phyloP scores from a whole-genome alignment of 2,888 invertebrate species.

The Oscheius sp. region DNA sequence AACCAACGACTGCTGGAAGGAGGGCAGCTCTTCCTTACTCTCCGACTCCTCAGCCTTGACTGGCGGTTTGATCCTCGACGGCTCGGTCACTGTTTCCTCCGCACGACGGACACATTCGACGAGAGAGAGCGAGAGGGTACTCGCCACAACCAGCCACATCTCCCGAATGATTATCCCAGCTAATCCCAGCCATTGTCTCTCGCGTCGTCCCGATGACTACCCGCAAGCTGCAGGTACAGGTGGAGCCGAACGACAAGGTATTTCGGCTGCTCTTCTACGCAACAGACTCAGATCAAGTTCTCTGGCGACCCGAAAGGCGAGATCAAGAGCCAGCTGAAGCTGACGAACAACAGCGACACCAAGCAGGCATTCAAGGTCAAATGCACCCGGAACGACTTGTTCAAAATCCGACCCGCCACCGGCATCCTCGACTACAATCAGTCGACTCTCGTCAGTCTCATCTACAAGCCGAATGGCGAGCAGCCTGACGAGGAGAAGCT shows the following conservation, averaged over 20 bases:
- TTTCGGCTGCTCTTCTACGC: not conserved
- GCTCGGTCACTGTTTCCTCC: too few species aligned
- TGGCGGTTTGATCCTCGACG: too few species aligned
- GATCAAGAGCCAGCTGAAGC: constrained; percentile 40
- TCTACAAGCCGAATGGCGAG: constrained; percentile 31
- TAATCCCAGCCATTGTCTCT: too few species aligned
- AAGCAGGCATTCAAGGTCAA: constrained; percentile 66
- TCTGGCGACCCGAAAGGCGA: constrained; percentile 34
- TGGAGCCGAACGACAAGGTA: not conserved
- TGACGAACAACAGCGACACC: constrained; percentile 59
- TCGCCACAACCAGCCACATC: too few species aligned
- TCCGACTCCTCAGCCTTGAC: too few species aligned
- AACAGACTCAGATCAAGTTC: constrained; percentile 38
- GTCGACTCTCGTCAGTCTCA: constrained; percentile 40
- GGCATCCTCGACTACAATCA: constrained; percentile 60
- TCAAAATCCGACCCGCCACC: constrained; percentile 59
- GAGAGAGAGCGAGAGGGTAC: too few species aligned
- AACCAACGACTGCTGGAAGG: not conserved
- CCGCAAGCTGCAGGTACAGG: not conserved
- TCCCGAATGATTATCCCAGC: too few species aligned
- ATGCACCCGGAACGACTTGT: constrained; percentile 64
- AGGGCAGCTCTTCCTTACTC: too few species aligned
- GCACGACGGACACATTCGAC: too few species aligned
- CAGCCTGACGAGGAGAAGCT: constrained; percentile 52
- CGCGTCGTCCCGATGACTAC: too few species aligned